Evolutionary conservation across 2,797 vertebrate genomes (phyloP), one percentile per base, ranked within the genome.

Genomic region (Hippocampus kuda): DNA sequence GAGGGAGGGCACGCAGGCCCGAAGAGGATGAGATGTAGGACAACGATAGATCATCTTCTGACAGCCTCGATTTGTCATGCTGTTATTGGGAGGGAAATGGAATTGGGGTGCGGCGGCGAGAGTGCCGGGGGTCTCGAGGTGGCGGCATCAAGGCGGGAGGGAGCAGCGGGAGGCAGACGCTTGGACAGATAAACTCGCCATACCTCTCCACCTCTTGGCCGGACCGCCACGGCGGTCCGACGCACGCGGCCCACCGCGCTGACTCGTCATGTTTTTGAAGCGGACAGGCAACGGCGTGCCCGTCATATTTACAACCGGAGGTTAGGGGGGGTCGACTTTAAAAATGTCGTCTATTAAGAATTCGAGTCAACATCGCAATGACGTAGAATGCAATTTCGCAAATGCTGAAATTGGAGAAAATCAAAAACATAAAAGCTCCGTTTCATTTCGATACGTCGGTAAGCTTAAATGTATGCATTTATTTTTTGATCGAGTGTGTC

Each of bases 31-130:
- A 86, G 85, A 86, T 81, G 79, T 78, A 77, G 81, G 85, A 86
- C 87, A 85, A 84, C 89, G 89, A 92, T 87, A 82, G 87, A 91
- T 86, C 61, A 77, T 78, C 78, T 84, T 74, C 76, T 89, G 82
- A 84, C 86, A 90, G 75, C 71, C 80, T 80, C 84, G 83, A 84
- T 91, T 86, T 84, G 88, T 88, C 86, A 86, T 77, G 71, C 79
- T 71, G 77, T 81, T 84, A 90, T 88, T 77, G 77, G 82, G 84
- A 84, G 85, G 83, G 85, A 86, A 89, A 90, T 84, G 84, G 81
- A 86, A 89, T 76, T 65, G 84, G 83, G 77, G 82, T 85, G 84
- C 75, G 63, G 81, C 73, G 80, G 75, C 30, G 46, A 79, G 77
- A 80, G 83, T 75, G 79, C 77, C 77, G 61, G 66, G 77, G 73